Evolutionary conservation across 2,113 vertebrate species (phyloP).

Genomic region (Hystrix cristata): DNA sequence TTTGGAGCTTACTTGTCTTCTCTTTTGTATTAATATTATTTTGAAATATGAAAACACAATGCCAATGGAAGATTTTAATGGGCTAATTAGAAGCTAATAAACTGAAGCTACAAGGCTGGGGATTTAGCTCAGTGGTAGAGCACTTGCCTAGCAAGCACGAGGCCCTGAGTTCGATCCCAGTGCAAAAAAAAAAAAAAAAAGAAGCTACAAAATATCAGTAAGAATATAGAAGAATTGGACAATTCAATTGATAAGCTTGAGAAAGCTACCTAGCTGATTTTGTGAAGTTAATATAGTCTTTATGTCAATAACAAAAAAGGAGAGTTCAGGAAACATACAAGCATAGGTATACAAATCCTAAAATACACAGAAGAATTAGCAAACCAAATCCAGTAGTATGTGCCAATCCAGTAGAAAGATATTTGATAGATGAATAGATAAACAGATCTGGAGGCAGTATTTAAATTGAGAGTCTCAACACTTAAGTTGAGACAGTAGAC

Average conservation of each 20-base stretch:
- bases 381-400: not conserved
- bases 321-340: not conserved
- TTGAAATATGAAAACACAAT: conserved; percentile 49
- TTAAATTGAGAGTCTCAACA: not conserved
- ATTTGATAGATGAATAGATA: not conserved
- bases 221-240: conserved; percentile 14
- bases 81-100: not conserved
- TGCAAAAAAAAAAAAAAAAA: not conserved
- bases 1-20: conserved; percentile 30
- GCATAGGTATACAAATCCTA: not conserved
- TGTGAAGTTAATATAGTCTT: conserved; percentile 41
- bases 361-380: conserved; percentile 27
- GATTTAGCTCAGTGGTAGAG: no score
- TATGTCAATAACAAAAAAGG: conserved; percentile 13
- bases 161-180: no score
- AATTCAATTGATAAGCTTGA: conserved; percentile 27
- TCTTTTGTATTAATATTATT: conserved; percentile 44
- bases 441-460: not conserved
- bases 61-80: conserved; percentile 45
- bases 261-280: conserved; percentile 30
- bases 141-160: no score
- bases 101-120: not conserved
- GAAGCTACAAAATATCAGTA: no score
- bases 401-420: not conserved
- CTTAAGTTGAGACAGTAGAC: not conserved